These are phyloP conservation scores for Lepus oiostolus DNA, from an alignment of 2,797 vertebrate species.

Conservation along the genomic window DNA sequence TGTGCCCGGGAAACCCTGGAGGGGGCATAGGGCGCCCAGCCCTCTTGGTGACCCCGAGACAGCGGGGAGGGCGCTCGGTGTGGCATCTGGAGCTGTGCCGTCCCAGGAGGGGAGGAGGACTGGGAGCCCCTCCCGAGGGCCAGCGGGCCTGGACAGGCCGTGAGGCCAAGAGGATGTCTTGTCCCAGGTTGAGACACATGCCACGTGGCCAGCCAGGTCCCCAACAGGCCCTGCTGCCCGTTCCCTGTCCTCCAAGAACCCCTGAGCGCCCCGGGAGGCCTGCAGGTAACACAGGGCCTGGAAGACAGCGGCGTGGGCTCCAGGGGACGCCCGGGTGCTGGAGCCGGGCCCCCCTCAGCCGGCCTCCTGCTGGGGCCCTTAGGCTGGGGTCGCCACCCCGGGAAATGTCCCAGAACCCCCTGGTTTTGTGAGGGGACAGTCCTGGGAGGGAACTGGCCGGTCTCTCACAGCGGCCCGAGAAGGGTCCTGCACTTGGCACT, in stretches of 20 bases:
- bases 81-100: too few relatives aligned
- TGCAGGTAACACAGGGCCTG: too few relatives aligned
- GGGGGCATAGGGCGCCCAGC: too few relatives aligned
- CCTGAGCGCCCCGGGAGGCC: background rate
- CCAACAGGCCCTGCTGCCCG: fast-evolving
- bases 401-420: background rate
- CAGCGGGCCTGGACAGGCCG: too few relatives aligned
- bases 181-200: fast-evolving
- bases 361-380: too few relatives aligned
- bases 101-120: background rate
- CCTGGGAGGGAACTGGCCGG: background rate
- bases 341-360: background rate
- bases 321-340: fast-evolving
- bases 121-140: background rate
- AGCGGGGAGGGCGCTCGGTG: too few relatives aligned
- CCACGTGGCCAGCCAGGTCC: background rate
- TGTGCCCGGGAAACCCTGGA: background rate
- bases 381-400: background rate
- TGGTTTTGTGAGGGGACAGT: background rate
- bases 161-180: background rate
- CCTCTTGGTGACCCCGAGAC: too few relatives aligned
- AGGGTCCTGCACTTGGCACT: background rate
- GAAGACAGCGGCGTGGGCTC: too few relatives aligned
- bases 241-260: background rate
- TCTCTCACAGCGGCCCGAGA: too few relatives aligned